Base-by-base conservation (phyloP, 2,797 vertebrate species). In the Poeciliopsis infans region DNA sequence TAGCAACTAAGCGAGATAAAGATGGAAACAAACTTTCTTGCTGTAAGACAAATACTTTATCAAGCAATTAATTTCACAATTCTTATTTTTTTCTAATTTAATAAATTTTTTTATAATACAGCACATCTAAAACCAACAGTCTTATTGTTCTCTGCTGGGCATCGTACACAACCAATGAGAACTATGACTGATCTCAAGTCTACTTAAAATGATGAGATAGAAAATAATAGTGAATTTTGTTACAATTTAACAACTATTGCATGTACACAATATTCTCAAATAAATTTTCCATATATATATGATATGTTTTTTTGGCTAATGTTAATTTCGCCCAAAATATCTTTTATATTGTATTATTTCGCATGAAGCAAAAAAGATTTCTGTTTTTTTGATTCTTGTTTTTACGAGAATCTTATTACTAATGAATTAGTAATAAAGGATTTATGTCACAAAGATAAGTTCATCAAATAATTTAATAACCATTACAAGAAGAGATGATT, bases 311-410 rank as follows among this genome's bases (percentile, higher is more conserved):
- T 33, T 36, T 20, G 6, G 31, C 33, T 66, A 20, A 68, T 68
- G 23, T 41, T 41, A 51, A 28, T 10, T 33, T 31, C 3, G 1
- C n/a, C 39, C 25, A 47, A 46, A 61, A 61, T 31, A 33, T 1
- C 2, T 61, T 61, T 31, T 33, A 33, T 8, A 31, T 16, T 49
- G 16, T 2, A 72, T 25, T 2, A 13, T 12, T 31, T 72, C 3
- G 78, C 79, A 76, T 84, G 87, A 84, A 77, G 83, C 86, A 90
- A 7, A 39, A 39, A 10, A 31, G 7, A 79, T 51, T 76, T 73
- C 49, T 25, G 49, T 66, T 39, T 25, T 66, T 39, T 66, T 23
- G 5, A 64, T 39, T 20, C 23, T 25, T 0, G 8, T 53, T 53
- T 53, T 51, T 66, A 39, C 33, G 31, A 31, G 31, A 31, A 31